Evolutionary conservation across 2,113 vertebrate genomes (phyloP), one percentile per base, ranked within the genome.

Genomic region (Pangasianodon gigas): DNA sequence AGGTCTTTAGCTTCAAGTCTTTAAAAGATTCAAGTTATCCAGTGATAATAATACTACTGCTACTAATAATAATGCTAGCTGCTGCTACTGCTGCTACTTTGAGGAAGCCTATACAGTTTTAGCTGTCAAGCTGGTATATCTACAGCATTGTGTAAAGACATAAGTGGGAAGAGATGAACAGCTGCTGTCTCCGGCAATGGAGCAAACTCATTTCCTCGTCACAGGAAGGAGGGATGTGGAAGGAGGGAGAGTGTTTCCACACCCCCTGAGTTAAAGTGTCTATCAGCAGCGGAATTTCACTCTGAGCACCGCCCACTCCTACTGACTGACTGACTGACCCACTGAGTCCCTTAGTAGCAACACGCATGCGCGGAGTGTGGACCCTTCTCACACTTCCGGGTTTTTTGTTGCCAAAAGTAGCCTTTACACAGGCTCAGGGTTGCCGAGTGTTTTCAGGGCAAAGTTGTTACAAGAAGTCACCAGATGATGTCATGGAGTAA

Each of bases 151-250:
- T 62, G 19, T 41, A 44, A 44, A 84, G 56, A 79, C 46, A 54
- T 37, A 89, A 51, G 88, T 83, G 51, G 3, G 60, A 10, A 24
- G 46, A 90, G 84, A 87, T 83, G 16, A 89, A 90, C 90, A 91
- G 90, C 89, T 91, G 91, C 91, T 91, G 88, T 89, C 86, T 90
- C 90, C 19, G 90, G 82, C 88, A 88, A 92, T 89, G 93, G 87
- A 84, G 90, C 90, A n/a, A 92, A 90, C 60, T 90, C 90, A 91
- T 89, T 80, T 85, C 89, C 87, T 88, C 83, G n/a, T 80, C 74
- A 16, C 24, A 58, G 46, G 87, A 62, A 74, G 77, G 46, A 88
- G 90, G 24, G 86, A 74, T 32, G 75, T 79, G 67, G 90, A 90
- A 80, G 21, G 77, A 80, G 65, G 16, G 54, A 56, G 54, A 56